Evolutionary conservation across 2,888 invertebrate species (phyloP), one percentile per base, ranked within the genome.

Genomic region (Eilema caniola): DNA sequence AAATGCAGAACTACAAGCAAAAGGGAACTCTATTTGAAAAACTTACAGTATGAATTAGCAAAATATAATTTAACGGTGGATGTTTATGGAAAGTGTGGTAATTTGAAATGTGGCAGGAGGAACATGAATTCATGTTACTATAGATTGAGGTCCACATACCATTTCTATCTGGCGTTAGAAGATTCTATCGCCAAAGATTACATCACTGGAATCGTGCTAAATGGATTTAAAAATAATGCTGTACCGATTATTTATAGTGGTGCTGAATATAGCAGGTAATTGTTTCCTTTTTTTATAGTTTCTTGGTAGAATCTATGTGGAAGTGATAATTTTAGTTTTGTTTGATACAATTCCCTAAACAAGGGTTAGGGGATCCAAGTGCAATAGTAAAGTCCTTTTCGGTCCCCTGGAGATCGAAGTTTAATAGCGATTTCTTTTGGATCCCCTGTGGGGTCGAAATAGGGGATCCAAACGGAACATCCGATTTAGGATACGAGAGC

Each of bases 91-190:
- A 84, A 91, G 37, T 96, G 96, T 84, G 96, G 96, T 0, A 53
- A 76, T 0, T 84, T 83, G 53, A 82, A 87, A 65, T 93, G 93
- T 72, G 88, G 81, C 16, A 86, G 86, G 47, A 87, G 80, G 56
- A 85, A 87, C 0, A 87, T 91, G 85, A 86, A 85, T 0, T 83
- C 91, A 0, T 94, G 93, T 74, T 90, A 90, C 69, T 66, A 91
- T 88, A 82, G 92, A 88, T 28, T 66, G 11, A 66, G 31, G 33
- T 24, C 66, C 33, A 69, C 96, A 68, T 97, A 97, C 86, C 97
- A 96, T 85, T 97, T 97, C 86, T 97, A 97, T 82, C 88, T 97
- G 61, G 96, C 96, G 0, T 96, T 97, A 83, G 97, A 97, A 88
- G 97, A 97, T 87, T 97, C 97, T 16, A 92, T 97, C 73, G 96